Evolutionary conservation across 2,888 invertebrate genomes (phyloP), one percentile per base, ranked within the genome.

Genomic region (Eupithecia exiguata): DNA sequence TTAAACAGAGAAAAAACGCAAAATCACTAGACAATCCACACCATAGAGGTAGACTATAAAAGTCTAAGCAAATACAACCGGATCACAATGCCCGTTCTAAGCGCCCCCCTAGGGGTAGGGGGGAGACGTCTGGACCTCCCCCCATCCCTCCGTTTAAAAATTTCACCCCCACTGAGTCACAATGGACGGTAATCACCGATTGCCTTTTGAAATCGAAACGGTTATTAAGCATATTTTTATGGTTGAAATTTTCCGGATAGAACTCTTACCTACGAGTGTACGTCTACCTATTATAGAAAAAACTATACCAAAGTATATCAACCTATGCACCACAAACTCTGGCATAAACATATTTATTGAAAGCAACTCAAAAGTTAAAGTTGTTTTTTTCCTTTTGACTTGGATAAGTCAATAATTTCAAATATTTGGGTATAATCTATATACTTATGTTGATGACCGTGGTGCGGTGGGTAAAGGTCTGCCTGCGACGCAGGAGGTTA

Each of bases 131-230:
- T 69, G 68, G 77, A 77, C 79, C 75, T 78, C 79, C 83, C 81
- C 83, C 77, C 74, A 78, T 79, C 83, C 80, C 81, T 79, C 90
- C 89, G 92, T 92, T 93, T 93, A 93, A 93, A 93, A 93, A 93
- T 94, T 93, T 94, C 91, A 92, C 91, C 89, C 92, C 92, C 91
- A 88, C 86, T 90, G 91, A 81, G 80, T 88, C 86, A 92, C 92
- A 93, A 93, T 92, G 88, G 85, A 85, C 88, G 87, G 88, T 91
- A 93, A 94, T 94, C 92, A 93, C 86, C 89, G 91, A 94, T 94
- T 89, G 92, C 92, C 92, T 92, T 93, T 93, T 93, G 94, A 92
- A 93, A 94, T 93, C 89, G 91, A 93, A 91, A 92, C 93, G 91
- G 87, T 91, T 87, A 89, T 91, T 92, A 88, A 87, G 87, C 88